Evolutionary conservation across 2,113 vertebrate genomes (phyloP).

Genomic region (Camelus dromedarius): DNA sequence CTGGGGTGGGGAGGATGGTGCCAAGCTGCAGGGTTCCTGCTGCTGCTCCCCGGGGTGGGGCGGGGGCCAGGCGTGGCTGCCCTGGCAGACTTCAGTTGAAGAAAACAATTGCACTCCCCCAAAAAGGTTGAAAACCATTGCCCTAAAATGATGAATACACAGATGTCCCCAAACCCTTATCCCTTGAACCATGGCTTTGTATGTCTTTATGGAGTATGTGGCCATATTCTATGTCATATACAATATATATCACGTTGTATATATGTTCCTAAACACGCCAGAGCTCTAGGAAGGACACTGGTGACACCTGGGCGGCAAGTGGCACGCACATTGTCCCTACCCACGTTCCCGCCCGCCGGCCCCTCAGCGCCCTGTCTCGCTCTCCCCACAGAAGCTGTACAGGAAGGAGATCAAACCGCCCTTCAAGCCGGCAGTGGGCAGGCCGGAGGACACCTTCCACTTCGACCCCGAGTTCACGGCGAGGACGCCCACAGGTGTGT

Average conservation of each 20-base stretch:
- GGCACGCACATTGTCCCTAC: rapidly evolving
- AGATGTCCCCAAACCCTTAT: not conserved
- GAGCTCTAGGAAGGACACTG: rapidly evolving
- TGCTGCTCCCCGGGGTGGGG: rapidly evolving
- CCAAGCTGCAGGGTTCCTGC: not conserved
- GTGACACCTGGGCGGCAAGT: too few relatives aligned
- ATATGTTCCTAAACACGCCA: rapidly evolving
- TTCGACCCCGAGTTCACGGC: conserved; percentile 98
- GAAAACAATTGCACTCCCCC: not conserved
- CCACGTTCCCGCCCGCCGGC: rapidly evolving
- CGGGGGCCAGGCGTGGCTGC: rapidly evolving
- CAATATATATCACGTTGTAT: rapidly evolving
- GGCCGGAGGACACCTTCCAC: conserved; percentile 98
- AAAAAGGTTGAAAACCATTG: not conserved
- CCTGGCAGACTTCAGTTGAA: not conserved
- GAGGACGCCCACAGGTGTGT: conserved; percentile 95
- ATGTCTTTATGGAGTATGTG: rapidly evolving
- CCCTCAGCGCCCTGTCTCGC: not conserved
- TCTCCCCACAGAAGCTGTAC: conserved; percentile 91
- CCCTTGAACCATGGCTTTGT: rapidly evolving
- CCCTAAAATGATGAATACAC: too few relatives aligned
- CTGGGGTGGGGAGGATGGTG: rapidly evolving
- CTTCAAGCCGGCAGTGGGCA: conserved; percentile 96
- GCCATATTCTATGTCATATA: not conserved
- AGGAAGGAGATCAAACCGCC: conserved; percentile 95